These are phyloP conservation scores for Lasiurus cinereus DNA, from an alignment of 2,113 vertebrate species.

Conservation along the genomic window DNA sequence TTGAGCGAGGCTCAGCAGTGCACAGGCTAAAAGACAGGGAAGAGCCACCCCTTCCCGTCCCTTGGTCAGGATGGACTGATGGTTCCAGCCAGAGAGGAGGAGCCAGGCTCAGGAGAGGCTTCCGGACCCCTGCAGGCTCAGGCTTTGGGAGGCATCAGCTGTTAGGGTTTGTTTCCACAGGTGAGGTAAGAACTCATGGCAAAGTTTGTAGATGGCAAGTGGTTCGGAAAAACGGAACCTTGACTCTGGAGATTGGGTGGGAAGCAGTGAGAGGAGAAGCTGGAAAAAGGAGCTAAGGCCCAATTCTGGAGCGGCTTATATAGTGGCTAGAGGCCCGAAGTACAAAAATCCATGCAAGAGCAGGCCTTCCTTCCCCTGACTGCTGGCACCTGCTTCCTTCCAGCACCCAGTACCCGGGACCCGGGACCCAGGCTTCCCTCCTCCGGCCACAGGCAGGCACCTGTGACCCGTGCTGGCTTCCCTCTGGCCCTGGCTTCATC, in stretches of 20 bases:
- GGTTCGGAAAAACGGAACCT: background rate
- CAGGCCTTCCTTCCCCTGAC: too few relatives aligned
- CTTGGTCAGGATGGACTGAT: background rate
- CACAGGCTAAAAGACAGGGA: background rate
- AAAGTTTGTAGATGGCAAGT: background rate
- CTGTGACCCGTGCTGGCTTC: too few relatives aligned
- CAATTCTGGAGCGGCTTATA: background rate
- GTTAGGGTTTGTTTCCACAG: background rate
- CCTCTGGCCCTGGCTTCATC: too few relatives aligned
- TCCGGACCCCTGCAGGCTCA: background rate
- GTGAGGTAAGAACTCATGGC: background rate
- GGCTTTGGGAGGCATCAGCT: background rate
- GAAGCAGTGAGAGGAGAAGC: background rate
- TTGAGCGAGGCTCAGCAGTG: background rate
- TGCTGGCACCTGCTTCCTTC: too few relatives aligned
- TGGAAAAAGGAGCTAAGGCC: background rate
- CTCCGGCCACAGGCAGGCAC: too few relatives aligned
- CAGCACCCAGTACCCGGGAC: too few relatives aligned
- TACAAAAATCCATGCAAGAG: too few relatives aligned
- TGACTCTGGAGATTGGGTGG: background rate
- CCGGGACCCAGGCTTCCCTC: too few relatives aligned
- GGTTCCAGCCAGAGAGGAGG: background rate
- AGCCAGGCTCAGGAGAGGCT: background rate
- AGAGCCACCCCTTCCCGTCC: rapidly evolving
- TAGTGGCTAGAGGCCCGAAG: too few relatives aligned